Evolutionary conservation across 2,888 invertebrate species (phyloP).

Genomic region (Eilema caniola): DNA sequence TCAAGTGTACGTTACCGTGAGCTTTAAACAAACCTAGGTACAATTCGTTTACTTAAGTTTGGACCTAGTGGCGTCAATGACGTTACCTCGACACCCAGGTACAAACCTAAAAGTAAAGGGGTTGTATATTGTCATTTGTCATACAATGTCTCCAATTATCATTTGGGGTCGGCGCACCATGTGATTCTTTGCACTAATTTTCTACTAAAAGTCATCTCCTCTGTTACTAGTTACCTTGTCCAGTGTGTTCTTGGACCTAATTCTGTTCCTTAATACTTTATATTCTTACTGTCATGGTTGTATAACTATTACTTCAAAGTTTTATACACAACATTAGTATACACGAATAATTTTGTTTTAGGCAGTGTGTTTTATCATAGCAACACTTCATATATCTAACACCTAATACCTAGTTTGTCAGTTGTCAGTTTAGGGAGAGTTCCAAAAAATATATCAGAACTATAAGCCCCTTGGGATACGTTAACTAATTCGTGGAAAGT

Average conservation of each 20-base stretch:
- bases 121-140: too few species aligned
- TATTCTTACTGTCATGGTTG: not conserved
- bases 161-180: not conserved
- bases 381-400: constrained; percentile 2
- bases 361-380: not conserved
- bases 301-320: not conserved
- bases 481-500: constrained; percentile 10
- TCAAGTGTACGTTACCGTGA: too few species aligned
- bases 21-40: too few species aligned
- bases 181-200: not conserved
- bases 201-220: not conserved
- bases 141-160: not conserved
- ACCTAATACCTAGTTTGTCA: not conserved
- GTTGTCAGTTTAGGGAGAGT: not conserved
- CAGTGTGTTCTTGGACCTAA: not conserved
- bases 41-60: too few species aligned
- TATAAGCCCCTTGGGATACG: not conserved
- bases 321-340: not conserved
- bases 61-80: too few species aligned
- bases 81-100: too few species aligned
- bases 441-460: constrained; percentile 11
- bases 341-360: not conserved
- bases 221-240: not conserved
- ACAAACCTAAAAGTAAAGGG: too few species aligned
- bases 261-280: not conserved